Evolutionary conservation across 2,113 vertebrate species (phyloP).

Genomic region (Tachysurus fulvidraco): DNA sequence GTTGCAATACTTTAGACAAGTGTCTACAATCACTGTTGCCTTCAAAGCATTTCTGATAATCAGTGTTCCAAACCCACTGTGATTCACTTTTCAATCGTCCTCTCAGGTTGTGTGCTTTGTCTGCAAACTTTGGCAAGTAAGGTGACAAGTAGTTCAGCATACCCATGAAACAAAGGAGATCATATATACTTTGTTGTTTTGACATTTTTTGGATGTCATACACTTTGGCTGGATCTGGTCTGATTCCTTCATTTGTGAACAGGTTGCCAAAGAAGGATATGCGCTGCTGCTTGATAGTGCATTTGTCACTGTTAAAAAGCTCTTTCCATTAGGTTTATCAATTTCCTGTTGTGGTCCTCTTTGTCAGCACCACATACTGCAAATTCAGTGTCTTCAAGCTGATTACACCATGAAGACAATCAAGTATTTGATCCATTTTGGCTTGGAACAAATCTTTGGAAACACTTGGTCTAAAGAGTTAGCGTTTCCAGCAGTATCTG

Average conservation of each 20-base stretch:
- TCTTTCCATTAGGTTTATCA: background rate
- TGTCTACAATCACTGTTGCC: too few species aligned
- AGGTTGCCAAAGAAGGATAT: slow-evolving; percentile 34
- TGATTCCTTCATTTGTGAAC: slow-evolving; percentile 27
- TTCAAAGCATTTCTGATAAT: too few species aligned
- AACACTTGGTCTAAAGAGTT: slow-evolving; percentile 15
- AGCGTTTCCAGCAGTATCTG: slow-evolving; percentile 36
- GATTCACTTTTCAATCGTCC: too few species aligned
- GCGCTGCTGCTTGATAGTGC: slow-evolving; percentile 5
- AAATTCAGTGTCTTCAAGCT: slow-evolving; percentile 14
- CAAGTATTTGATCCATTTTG: slow-evolving; percentile 28
- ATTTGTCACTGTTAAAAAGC: slow-evolving; percentile 41
- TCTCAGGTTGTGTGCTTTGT: too few species aligned
- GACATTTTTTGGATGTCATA: slow-evolving; percentile 32
- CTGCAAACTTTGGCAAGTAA: slow-evolving; percentile 20
- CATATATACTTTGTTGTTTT: slow-evolving; percentile 29
- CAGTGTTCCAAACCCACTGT: too few species aligned
- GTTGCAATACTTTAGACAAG: too few species aligned
- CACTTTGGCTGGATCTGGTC: slow-evolving; percentile 22
- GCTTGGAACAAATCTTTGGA: slow-evolving; percentile 24
- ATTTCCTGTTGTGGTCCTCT: slow-evolving; percentile 18
- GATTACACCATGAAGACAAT: background rate
- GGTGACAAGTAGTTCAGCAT: slow-evolving; percentile 23
- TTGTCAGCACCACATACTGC: background rate
- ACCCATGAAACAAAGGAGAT: slow-evolving; percentile 4